Evolutionary conservation across 2,113 vertebrate species (phyloP), one percentile per base, ranked within the genome.

Genomic region (Gambusia affinis): DNA sequence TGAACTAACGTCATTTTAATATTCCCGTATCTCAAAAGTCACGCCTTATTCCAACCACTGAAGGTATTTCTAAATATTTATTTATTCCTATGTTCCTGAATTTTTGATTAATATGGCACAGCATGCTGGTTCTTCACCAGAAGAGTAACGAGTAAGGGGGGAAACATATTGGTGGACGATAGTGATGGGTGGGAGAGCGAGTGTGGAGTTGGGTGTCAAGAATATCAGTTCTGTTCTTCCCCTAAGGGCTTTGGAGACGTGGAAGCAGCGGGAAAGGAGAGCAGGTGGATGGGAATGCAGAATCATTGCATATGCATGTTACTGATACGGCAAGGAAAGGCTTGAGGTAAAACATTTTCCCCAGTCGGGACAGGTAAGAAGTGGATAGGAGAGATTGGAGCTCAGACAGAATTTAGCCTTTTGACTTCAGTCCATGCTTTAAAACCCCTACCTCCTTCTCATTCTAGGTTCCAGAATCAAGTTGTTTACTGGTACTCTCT

Each of bases 271-370:
- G 78, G 72, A 64, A 83, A 72, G 63, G 82, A 86, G 74, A 90
- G 90, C 92, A 93, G 92, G 93, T 93, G 89, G 88, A 82, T 84
- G 84, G 90, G 91, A 91, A 93, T 93, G 90, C 84, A 82, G 76
- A 76, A 80, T 84, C 72, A 73, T 80, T 91, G 82, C 85, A 89
- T 90, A 92, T 91, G 85, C 81, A 93, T 87, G 81, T 68, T 73
- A 71, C 30, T 81, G 51, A 47, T 44, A 82, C 14, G 72, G 72
- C 37, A 35, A 75, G 37, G 8, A 67, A 69, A 72, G 47, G 85
- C 84, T 89, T 15, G 33, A 68, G 78, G 82, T 72, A 66, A 89
- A 85, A 81, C 30, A 67, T 79, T 35, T 81, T 39, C 67, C 74
- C 67, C 67, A 65, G 57, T 60, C 76, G 54, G 76, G 83, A 82